A percentile compares a stretch with the other conserved stretches of the same genome.
Conservation (phyloP, 2,797 vertebrate genomes). For the Brachyalestes nurse region DNA sequence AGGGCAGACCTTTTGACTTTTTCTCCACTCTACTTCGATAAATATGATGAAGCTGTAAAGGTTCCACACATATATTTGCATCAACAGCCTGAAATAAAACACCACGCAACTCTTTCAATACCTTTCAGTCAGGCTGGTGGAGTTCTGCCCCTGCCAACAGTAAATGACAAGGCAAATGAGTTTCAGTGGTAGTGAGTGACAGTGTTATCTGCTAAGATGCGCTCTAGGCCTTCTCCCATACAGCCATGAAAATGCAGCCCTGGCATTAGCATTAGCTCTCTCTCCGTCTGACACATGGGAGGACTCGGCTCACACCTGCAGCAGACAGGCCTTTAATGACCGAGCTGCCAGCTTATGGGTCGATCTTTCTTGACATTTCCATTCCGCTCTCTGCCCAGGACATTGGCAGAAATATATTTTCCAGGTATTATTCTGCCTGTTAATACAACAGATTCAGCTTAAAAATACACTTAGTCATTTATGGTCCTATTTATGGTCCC, state of each 20-base stretch:
- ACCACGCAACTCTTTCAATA: constrained; percentile 9
- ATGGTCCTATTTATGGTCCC: too few relatives aligned
- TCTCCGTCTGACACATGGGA: constrained; percentile 40
- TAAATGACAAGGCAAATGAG: constrained; percentile 51
- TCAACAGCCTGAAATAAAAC: constrained; percentile 40
- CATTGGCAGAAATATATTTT: neutral
- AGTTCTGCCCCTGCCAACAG: constrained; percentile 37
- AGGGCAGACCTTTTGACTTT: neutral
- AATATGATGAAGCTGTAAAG: constrained; percentile 6
- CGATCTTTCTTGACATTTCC: constrained; percentile 32
- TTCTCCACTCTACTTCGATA: neutral
- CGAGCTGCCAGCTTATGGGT: constrained; percentile 28
- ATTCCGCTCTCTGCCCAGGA: constrained; percentile 30
- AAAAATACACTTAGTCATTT: neutral
- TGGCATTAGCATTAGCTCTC: constrained; percentile 12
- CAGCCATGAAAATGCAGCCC: constrained; percentile 30
- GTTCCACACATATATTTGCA: constrained; percentile 7
- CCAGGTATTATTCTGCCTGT: constrained; percentile 7
- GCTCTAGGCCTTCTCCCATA: constrained; percentile 34
- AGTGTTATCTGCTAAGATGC: constrained; percentile 36
- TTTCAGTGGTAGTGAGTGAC: constrained; percentile 55
- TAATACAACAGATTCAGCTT: neutral
- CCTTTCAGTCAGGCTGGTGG: constrained; percentile 25
- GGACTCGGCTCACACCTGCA: constrained; percentile 34
- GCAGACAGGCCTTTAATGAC: constrained; percentile 53